Percentiles rank a stretch among this genome's conserved stretches.
Evolutionary conservation across 1,140 invertebrate genomes (phyloP).

Genomic region (Tachypleus tridentatus): DNA sequence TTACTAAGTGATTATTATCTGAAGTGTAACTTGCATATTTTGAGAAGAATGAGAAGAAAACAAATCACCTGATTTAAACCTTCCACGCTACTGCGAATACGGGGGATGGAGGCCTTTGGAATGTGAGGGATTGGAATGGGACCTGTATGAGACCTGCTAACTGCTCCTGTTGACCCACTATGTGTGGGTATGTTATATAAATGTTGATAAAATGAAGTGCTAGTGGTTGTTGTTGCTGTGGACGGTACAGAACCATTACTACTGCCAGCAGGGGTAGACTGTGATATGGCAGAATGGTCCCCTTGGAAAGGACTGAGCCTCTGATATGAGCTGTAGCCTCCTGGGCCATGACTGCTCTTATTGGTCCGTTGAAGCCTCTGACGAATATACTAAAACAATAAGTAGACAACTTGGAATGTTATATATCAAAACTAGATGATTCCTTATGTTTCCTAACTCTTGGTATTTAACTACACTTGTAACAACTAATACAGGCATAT

Average conservation of each 20-base stretch:
- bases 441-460: too few species aligned
- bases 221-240: too few species aligned
- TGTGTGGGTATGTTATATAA: too few species aligned
- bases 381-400: constrained; percentile 19
- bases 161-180: too few species aligned
- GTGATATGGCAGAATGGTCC: constrained; percentile 31
- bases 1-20: too few species aligned
- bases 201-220: too few species aligned
- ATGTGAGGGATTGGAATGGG: constrained; percentile 37
- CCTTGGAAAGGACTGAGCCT: constrained; percentile 30
- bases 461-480: too few species aligned
- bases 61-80: constrained; percentile 55
- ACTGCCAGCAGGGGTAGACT: constrained; percentile 12
- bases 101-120: constrained; percentile 40
- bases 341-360: constrained; percentile 27
- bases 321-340: constrained; percentile 22
- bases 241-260: too few species aligned
- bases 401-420: too few species aligned
- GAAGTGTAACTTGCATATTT: neutral
- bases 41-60: neutral
- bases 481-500: too few species aligned
- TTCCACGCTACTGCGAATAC: constrained; percentile 68
- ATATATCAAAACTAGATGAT: too few species aligned
- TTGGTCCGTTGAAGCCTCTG: constrained; percentile 31
- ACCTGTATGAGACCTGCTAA: neutral